Base-by-base conservation (phyloP, 1,140 invertebrate species). In the Sminthurides bifidus region DNA sequence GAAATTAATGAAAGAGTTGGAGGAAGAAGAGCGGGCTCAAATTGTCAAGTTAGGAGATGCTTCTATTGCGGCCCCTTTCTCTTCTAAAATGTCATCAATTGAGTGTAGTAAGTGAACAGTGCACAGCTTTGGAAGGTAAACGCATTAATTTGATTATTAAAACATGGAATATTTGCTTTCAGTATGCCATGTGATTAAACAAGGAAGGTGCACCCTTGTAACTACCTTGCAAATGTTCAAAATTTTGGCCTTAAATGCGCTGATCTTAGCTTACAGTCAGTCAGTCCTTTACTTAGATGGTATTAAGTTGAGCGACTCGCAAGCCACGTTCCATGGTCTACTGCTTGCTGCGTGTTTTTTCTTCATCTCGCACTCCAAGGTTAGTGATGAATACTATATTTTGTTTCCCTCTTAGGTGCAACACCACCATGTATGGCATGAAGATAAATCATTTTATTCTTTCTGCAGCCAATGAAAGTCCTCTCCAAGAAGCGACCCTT, bases 191-290 rank as follows among this genome's bases (percentile, higher is more conserved):
- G 89, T 99, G 23, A 97, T 99, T 60, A 98, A 98, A 68, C 95
- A 99, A 77, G 96, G 96, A 4, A 79, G 96, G 31, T 99, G 96
- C 71, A 99, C 96, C 0, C 74, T 99, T 35, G 95, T 99, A 0
- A 98, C 94, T 1, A 99, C 96, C 0, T 74, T 99, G 37, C 96
- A 99, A 73, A 99, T 99, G 96, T 99, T 99, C 72, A 99, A 99
- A 78, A 99, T 99, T 63, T 74, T 99, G 33, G 96, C 96, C 0
- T 71, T 99, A n/a, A 98, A 99, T 73, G 94, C 96, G 0, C 77
- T 99, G 0, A 91, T 98, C 54, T 75, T 96, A 37, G 96, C 96
- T 0, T 99, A 99, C 75, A 92, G 92, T 70, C 94, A 98, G 72
- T 98, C 92, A 24, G 95, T 99, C 8, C 76, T 99, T 0, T 99